Conservation (phyloP, 2,797 vertebrate genomes). For the Catostomus latipinnis region DNA sequence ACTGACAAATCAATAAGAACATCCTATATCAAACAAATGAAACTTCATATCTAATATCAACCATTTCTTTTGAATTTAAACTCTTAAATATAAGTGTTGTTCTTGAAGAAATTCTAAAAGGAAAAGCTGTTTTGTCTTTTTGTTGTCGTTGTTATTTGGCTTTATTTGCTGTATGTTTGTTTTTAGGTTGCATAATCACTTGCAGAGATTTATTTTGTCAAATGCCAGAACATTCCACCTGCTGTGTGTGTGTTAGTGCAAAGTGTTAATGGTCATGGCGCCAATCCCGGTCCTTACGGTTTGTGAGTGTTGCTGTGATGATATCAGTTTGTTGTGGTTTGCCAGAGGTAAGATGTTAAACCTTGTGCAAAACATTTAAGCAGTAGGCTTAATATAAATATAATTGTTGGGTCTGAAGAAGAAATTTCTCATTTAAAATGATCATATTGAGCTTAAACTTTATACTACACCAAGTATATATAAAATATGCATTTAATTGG, state of each 20-base stretch:
- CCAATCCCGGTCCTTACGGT: constrained; percentile 57
- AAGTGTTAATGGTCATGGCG: constrained; percentile 57
- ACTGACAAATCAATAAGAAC: background rate
- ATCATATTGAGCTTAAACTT: background rate
- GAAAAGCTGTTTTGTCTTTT: constrained; percentile 73
- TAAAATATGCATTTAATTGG: background rate
- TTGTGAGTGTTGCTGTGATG: constrained; percentile 73
- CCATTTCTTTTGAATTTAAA: constrained; percentile 35
- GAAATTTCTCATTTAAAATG: background rate
- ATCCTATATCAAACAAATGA: background rate
- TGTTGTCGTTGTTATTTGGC: constrained; percentile 73
- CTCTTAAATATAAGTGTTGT: constrained; percentile 9
- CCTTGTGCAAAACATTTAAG: constrained; percentile 56
- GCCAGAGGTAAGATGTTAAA: constrained; percentile 57
- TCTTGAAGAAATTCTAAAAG: constrained; percentile 67
- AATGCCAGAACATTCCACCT: constrained; percentile 58
- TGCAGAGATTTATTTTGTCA: constrained; percentile 51
- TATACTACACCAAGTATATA: background rate
- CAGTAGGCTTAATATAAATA: constrained; percentile 4
- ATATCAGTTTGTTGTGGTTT: constrained; percentile 63
- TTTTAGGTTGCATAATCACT: constrained; percentile 66
- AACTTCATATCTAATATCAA: constrained; percentile 27
- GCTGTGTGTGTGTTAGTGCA: constrained; percentile 59
- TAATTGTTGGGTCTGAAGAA: background rate
- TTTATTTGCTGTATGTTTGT: constrained; percentile 66